phyloP scores from a whole-genome alignment of 2,888 invertebrate genomes.

The Gibbula magus region DNA sequence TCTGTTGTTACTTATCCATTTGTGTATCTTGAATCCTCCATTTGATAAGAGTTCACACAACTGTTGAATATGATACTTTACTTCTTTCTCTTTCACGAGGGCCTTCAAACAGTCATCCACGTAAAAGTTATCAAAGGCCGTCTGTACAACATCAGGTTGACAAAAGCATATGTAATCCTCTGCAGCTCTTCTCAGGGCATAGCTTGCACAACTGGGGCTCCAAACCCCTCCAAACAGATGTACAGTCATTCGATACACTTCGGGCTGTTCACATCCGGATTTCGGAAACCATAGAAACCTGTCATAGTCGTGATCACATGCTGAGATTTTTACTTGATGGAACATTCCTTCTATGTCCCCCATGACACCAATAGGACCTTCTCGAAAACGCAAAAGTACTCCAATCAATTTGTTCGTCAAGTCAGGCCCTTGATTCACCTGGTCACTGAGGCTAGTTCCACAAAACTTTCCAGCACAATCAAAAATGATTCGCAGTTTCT shows the following conservation, averaged over 20 bases:
- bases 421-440: conserved; percentile 37
- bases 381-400: conserved; percentile 36
- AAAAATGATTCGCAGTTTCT: conserved; percentile 39
- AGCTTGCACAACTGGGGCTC: too few relatives aligned
- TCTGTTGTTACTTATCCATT: conserved; percentile 41
- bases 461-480: conserved; percentile 37
- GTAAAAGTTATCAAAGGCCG: conserved; percentile 30
- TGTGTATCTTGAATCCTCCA: conserved; percentile 40
- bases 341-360: conserved; percentile 41
- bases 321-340: conserved; percentile 32
- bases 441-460: conserved; percentile 33
- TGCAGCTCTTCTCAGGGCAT: conserved; percentile 14
- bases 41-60: not conserved
- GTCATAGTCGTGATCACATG: conserved; percentile 29
- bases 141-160: not conserved
- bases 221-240: too few relatives aligned
- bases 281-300: conserved; percentile 34
- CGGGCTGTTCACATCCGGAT: not conserved
- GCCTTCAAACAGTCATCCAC: conserved; percentile 34
- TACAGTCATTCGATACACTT: too few relatives aligned
- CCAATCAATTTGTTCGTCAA: conserved; percentile 35
- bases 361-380: conserved; percentile 32
- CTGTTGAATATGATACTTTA: not conserved
- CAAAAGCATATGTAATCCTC: not conserved
- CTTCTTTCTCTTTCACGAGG: not conserved